Conservation (phyloP, 2,888 invertebrate genomes). For the Penaeus monodon region DNA sequence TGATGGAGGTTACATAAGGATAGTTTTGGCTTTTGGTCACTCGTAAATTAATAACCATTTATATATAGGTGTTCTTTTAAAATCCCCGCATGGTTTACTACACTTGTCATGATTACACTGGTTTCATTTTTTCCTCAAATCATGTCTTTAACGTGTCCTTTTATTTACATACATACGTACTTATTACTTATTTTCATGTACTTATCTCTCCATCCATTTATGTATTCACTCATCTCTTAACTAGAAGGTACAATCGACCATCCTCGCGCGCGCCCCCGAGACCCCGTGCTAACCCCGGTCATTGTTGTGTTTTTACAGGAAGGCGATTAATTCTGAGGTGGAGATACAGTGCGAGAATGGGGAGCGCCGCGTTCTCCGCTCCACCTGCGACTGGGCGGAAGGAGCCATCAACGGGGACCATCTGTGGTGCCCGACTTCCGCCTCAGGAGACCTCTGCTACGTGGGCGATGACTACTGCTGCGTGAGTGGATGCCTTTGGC, state of each 20-base stretch:
- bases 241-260: too few species aligned
- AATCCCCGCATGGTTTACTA: too few species aligned
- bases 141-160: neutral
- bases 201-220: too few species aligned
- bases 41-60: too few species aligned
- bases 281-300: neutral
- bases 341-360: constrained; percentile 67
- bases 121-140: too few species aligned
- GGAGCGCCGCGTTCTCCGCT: constrained; percentile 66
- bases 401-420: constrained; percentile 91
- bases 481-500: constrained; percentile 73
- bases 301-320: constrained; percentile 49
- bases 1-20: too few species aligned
- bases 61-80: too few species aligned
- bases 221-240: too few species aligned
- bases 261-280: neutral
- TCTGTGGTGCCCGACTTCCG: constrained; percentile 91
- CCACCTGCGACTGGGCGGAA: constrained; percentile 90
- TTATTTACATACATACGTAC: neutral
- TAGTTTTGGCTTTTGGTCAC: too few species aligned
- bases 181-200: too few species aligned
- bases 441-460: constrained; percentile 94
- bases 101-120: too few species aligned
- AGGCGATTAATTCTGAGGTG: constrained; percentile 67
- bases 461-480: constrained; percentile 89